phyloP scores from a whole-genome alignment of 2,888 invertebrate genomes.

The Nezara viridula region DNA sequence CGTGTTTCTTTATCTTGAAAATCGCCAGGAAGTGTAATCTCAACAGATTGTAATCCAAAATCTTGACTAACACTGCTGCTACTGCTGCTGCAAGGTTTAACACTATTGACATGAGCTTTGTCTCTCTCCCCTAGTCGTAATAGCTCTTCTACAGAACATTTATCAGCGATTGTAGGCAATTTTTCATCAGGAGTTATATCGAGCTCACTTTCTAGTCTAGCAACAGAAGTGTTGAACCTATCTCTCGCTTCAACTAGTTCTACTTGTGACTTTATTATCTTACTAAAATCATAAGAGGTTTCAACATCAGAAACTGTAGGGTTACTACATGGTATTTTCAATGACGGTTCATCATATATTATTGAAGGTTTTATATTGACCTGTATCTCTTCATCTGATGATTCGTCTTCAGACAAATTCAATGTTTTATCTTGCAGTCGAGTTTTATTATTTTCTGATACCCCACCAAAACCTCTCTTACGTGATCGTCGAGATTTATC shows the following conservation, averaged over 20 bases:
- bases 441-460: not conserved
- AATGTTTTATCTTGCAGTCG: not conserved
- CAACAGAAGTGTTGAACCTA: not conserved
- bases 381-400: not conserved
- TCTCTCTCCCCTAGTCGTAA: slow-evolving; percentile 32
- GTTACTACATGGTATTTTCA: no score
- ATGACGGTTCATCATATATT: not conserved
- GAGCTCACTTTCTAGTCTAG: not conserved
- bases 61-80: not conserved
- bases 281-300: slow-evolving; percentile 52
- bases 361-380: not conserved
- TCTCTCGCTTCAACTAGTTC: slow-evolving; percentile 26
- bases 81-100: not conserved
- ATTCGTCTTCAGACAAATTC: slow-evolving; percentile 42
- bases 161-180: not conserved
- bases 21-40: not conserved
- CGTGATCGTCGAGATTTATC: not conserved
- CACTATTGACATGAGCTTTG: not conserved
- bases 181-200: not conserved
- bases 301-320: not conserved
- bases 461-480: not conserved
- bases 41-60: not conserved
- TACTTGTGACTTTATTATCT: slow-evolving; percentile 13
- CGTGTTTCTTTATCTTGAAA: not conserved
- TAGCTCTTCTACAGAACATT: slow-evolving; percentile 11